phyloP scores from a whole-genome alignment of 2,113 vertebrate species.

The Gallinago jamesoni region DNA sequence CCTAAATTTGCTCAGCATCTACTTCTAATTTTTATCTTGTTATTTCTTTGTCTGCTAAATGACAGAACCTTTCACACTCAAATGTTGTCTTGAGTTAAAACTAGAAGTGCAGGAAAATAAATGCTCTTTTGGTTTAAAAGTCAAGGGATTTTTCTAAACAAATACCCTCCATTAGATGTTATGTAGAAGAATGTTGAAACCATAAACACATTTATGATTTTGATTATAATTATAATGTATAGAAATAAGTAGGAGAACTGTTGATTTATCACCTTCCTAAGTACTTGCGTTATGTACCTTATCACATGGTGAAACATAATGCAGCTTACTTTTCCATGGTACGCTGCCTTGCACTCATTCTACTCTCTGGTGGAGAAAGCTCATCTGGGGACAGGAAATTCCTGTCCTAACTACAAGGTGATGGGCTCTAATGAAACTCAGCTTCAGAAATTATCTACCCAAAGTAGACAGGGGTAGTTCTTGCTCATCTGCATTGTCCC shows the following conservation, averaged over 20 bases:
- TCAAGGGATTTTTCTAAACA: background rate
- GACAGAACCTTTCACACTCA: background rate
- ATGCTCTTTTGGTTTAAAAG: background rate
- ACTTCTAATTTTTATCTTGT: background rate
- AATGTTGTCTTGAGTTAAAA: background rate
- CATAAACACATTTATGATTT: background rate
- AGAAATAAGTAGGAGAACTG: background rate
- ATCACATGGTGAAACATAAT: accelerated
- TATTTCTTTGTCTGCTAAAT: background rate
- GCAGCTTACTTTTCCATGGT: background rate
- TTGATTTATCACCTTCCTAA: background rate
- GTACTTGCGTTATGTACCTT: background rate
- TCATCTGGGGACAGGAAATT: background rate
- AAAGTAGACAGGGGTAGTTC: background rate
- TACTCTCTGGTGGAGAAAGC: background rate
- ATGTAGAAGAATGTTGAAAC: background rate
- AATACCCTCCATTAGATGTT: background rate
- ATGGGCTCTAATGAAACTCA: background rate
- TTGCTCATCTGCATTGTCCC: background rate
- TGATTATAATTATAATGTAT: background rate
- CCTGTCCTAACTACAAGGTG: background rate
- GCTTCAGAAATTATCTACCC: background rate
- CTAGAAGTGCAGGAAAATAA: background rate
- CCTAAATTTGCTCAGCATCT: background rate
- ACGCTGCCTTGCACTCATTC: background rate